A percentile compares a stretch with the other conserved stretches of the same genome.
phyloP scores from a whole-genome alignment of 2,888 invertebrate genomes.

The Thelaira solivaga region DNA sequence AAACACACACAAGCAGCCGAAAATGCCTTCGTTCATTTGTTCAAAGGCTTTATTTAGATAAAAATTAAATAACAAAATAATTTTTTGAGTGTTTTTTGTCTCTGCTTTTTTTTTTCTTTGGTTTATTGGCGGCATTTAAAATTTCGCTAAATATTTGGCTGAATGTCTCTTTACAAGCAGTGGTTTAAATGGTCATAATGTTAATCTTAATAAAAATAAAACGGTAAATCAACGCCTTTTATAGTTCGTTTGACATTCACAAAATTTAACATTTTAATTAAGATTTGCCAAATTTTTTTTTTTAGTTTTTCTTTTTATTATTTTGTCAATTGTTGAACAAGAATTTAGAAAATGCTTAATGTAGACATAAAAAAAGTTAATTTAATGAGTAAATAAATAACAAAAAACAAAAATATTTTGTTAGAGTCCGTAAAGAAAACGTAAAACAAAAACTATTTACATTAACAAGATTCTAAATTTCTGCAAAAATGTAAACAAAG shows the following conservation, averaged over 20 bases:
- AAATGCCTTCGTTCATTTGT: conserved; percentile 51
- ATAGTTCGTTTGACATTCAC: conserved; percentile 55
- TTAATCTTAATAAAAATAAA: conserved; percentile 57
- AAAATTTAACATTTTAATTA: conserved; percentile 60
- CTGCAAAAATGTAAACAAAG: too few relatives aligned
- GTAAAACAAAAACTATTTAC: neutral
- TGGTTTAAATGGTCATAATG: conserved; percentile 31
- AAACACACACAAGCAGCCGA: conserved; percentile 35
- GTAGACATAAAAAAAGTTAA: neutral
- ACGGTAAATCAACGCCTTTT: conserved; percentile 62
- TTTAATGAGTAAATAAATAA: neutral
- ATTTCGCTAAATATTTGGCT: neutral
- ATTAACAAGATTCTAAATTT: too few relatives aligned
- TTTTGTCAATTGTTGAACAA: neutral
- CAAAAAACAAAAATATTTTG: neutral
- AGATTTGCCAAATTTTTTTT: conserved; percentile 15
- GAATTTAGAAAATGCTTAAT: conserved; percentile 12
- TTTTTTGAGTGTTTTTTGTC: conserved; percentile 33
- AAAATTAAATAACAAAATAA: conserved; percentile 50
- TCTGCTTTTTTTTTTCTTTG: neutral
- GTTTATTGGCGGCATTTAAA: conserved; percentile 3
- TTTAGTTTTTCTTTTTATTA: neutral
- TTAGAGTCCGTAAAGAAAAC: neutral
- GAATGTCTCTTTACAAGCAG: neutral
- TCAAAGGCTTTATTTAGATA: conserved; percentile 47